These are phyloP conservation scores for Psilanteris sp. DNA, from an alignment of 1,140 invertebrate genomes.

Conservation along the genomic window DNA sequence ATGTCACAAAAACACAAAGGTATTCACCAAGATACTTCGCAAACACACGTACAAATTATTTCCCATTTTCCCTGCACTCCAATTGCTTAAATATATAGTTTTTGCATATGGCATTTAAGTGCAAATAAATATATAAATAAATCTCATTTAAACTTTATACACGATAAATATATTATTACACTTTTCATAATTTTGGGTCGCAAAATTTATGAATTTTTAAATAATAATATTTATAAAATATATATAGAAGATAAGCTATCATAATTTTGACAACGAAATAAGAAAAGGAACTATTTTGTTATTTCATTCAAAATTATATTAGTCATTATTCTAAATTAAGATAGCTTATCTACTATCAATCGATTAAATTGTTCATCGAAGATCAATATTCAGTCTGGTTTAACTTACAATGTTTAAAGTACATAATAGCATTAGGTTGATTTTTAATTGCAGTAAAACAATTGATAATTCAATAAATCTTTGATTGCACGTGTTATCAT, in stretches of 20 bases:
- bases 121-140: conserved; percentile 53
- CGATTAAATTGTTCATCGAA: conserved; percentile 11
- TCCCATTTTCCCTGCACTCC: conserved; percentile 35
- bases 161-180: conserved; percentile 20
- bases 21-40: conserved; percentile 15
- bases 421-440: background rate
- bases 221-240: background rate
- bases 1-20: conserved; percentile 24
- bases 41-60: conserved; percentile 37
- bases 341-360: conserved; percentile 14
- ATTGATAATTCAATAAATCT: background rate
- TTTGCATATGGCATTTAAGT: conserved; percentile 73
- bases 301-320: background rate
- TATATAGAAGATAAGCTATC: conserved; percentile 5
- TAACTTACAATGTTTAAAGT: conserved; percentile 1
- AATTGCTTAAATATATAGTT: conserved; percentile 22
- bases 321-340: background rate
- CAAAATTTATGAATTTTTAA: conserved; percentile 8
- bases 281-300: background rate
- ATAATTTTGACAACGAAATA: background rate
- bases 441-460: background rate
- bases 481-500: conserved; percentile 64
- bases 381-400: conserved; percentile 29
- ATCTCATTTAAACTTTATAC: conserved; percentile 27
- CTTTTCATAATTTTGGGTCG: too few relatives aligned